Percentiles rank a stretch among this genome's conserved stretches.
phyloP scores from a whole-genome alignment of 2,888 invertebrate genomes.

The Poecilus cupreus region DNA sequence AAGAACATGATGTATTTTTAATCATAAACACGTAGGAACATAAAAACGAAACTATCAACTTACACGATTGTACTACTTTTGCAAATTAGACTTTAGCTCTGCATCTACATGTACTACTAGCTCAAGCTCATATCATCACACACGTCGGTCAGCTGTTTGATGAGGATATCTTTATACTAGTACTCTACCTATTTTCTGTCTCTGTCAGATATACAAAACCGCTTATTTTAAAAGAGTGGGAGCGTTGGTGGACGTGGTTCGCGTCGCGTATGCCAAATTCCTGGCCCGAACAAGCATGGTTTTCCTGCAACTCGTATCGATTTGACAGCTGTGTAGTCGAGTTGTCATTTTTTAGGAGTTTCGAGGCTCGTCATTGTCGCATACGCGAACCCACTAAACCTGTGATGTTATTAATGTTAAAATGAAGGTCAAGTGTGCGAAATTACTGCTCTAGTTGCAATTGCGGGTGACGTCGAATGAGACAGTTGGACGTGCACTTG shows the following conservation, averaged over 20 bases:
- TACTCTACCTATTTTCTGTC: constrained; percentile 18
- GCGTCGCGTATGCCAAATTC: constrained; percentile 31
- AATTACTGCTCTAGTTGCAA: constrained; percentile 3
- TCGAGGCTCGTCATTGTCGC: background rate
- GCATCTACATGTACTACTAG: background rate
- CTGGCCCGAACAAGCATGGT: constrained; percentile 12
- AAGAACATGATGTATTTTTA: constrained; percentile 44
- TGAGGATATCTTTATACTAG: background rate
- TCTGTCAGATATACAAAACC: constrained; percentile 4
- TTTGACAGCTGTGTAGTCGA: constrained; percentile 48
- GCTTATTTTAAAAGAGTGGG: constrained; percentile 39
- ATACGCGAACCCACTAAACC: background rate
- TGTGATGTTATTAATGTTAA: background rate
- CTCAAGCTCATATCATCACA: constrained; percentile 1
- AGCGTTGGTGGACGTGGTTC: constrained; percentile 40
- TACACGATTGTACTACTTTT: background rate
- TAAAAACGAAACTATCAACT: constrained; percentile 14
- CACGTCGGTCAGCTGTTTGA: constrained; percentile 52
- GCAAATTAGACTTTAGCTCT: background rate
- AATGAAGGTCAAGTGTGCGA: constrained; percentile 16
- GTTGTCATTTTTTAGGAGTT: background rate
- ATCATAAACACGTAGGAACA: constrained; percentile 15
- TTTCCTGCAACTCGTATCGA: constrained; percentile 44
- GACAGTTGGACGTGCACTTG: constrained; percentile 33
- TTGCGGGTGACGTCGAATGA: constrained; percentile 3